These are phyloP conservation scores for Spilosoma lubricipeda DNA, from an alignment of 2,888 invertebrate species.

Conservation along the genomic window DNA sequence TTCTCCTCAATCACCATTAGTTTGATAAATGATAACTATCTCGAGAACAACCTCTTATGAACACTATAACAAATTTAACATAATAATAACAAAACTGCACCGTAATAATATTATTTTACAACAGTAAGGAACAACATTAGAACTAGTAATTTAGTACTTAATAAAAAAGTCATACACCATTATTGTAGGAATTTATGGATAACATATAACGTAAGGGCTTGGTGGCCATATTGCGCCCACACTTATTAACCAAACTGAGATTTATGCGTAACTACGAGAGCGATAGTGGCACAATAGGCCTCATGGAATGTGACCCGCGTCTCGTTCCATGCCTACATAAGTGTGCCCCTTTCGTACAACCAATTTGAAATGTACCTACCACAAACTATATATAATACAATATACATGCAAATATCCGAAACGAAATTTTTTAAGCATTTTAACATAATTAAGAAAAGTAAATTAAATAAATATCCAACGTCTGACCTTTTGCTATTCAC, in stretches of 20 bases:
- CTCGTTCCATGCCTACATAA: conserved; percentile 58
- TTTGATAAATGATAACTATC: background rate
- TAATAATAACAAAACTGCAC: background rate
- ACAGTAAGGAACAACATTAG: background rate
- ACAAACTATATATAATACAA: conserved; percentile 7
- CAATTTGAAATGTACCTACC: conserved; percentile 40
- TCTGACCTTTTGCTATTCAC: conserved; percentile 8
- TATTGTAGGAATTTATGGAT: conserved; percentile 61
- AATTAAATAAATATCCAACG: background rate
- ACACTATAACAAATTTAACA: background rate
- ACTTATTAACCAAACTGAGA: conserved; percentile 81
- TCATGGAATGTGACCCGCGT: conserved; percentile 79
- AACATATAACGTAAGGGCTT: conserved; percentile 68
- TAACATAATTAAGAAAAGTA: background rate
- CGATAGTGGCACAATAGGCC: conserved; percentile 79
- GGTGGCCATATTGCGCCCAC: conserved; percentile 79
- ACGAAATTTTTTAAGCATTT: background rate
- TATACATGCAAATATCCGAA: background rate
- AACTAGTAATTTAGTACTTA: background rate
- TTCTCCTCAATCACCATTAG: background rate
- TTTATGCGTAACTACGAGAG: conserved; percentile 77
- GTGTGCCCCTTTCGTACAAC: conserved; percentile 46
- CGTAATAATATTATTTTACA: no score
- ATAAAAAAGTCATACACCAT: conserved; percentile 30
- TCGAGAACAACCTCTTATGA: background rate